Percentiles rank a stretch among this genome's conserved stretches.
phyloP scores from a whole-genome alignment of 2,888 invertebrate species.

The Cryptocheilus praepositus region DNA sequence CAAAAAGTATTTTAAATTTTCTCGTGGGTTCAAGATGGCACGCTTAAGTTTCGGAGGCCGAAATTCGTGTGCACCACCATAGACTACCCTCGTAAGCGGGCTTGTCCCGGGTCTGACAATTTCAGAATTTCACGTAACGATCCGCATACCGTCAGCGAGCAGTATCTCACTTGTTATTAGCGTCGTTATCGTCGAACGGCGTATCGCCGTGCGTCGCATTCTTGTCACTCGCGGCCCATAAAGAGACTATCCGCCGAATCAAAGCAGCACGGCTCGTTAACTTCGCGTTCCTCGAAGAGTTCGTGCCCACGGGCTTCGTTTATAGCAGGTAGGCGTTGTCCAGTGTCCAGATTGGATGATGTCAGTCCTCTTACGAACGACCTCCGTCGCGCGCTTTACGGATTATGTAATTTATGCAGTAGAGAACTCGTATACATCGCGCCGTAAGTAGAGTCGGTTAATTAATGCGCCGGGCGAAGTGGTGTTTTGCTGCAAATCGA shows the following conservation, averaged over 20 bases:
- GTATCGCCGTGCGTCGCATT: not conserved
- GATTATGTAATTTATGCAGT: too few species aligned
- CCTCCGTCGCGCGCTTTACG: conserved; percentile 14
- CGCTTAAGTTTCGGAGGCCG: too few species aligned
- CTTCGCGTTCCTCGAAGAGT: conserved; percentile 16
- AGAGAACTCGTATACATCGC: too few species aligned
- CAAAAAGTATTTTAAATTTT: too few species aligned
- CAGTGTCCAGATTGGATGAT: conserved; percentile 27
- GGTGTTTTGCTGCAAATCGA: too few species aligned
- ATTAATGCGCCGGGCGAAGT: too few species aligned
- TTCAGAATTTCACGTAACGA: too few species aligned
- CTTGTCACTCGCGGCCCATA: not conserved
- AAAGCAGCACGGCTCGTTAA: conserved; percentile 1
- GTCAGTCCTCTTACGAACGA: not conserved
- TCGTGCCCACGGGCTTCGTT: conserved; percentile 13
- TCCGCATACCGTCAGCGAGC: not conserved
- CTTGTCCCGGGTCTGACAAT: too few species aligned
- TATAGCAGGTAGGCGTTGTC: conserved; percentile 31
- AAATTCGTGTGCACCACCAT: too few species aligned
- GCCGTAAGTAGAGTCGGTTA: too few species aligned
- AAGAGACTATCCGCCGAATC: not conserved
- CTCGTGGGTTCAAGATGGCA: too few species aligned
- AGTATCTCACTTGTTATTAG: not conserved
- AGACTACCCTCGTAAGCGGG: too few species aligned
- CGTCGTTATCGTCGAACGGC: not conserved